Evolutionary conservation across 2,113 vertebrate genomes (phyloP).

Genomic region (Butorides virescens): DNA sequence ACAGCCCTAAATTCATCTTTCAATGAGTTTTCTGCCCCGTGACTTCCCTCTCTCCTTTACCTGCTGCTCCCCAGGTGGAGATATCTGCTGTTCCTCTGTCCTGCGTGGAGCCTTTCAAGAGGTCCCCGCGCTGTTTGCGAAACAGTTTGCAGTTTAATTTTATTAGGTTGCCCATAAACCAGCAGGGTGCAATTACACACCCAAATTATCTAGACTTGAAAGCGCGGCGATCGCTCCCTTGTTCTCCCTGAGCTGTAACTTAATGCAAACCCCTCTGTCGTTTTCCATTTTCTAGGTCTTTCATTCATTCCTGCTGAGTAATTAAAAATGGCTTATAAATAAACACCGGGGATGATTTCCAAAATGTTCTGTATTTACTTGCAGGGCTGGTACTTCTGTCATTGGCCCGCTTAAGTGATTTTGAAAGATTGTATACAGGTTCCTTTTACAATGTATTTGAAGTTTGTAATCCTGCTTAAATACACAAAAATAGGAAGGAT

Average conservation of each 20-base stretch:
- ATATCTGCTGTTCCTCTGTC: not conserved
- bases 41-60: not conserved
- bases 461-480: constrained; percentile 79
- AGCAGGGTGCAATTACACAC: constrained; percentile 35
- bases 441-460: constrained; percentile 87
- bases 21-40: not conserved
- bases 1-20: not conserved
- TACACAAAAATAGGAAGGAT: constrained; percentile 81
- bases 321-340: constrained; percentile 87
- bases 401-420: constrained; percentile 78
- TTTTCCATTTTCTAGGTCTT: constrained; percentile 71
- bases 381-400: constrained; percentile 54
- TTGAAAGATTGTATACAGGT: constrained; percentile 88
- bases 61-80: not conserved
- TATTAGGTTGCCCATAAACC: constrained; percentile 16
- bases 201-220: constrained; percentile 48
- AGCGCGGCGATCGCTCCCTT: not conserved
- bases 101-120: not conserved
- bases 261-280: constrained; percentile 65
- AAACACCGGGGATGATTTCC: constrained; percentile 85
- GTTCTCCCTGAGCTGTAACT: constrained; percentile 64
- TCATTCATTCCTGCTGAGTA: constrained; percentile 69
- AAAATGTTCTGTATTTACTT: constrained; percentile 68
- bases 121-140: not conserved
- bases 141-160: not conserved